Evolutionary conservation across 2,888 invertebrate genomes (phyloP).

Genomic region (Alcis repandata): DNA sequence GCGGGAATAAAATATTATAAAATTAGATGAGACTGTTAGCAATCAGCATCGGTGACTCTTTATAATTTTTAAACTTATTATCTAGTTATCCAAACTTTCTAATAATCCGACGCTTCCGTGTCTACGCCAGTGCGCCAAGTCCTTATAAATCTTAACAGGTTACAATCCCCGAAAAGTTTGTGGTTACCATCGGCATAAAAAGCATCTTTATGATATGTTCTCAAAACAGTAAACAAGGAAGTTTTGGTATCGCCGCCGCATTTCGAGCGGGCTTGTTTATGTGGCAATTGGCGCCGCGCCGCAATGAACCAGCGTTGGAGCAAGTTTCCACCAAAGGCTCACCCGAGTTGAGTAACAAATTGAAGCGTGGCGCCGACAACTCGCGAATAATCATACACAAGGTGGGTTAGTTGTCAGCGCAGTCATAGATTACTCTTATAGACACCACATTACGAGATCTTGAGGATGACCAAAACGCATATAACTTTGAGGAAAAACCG

Average conservation of each 20-base stretch:
- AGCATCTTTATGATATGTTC: slow-evolving; percentile 65
- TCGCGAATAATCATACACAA: slow-evolving; percentile 81
- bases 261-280: slow-evolving; percentile 76
- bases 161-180: neutral
- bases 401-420: slow-evolving; percentile 61
- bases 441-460: neutral
- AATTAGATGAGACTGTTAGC: no score
- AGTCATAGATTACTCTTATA: neutral
- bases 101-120: no score
- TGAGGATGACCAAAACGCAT: no score
- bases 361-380: slow-evolving; percentile 71
- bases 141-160: neutral
- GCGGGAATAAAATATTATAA: no score
- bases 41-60: no score
- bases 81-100: no score
- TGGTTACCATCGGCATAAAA: slow-evolving; percentile 17
- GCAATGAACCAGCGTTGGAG: slow-evolving; percentile 73
- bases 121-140: neutral
- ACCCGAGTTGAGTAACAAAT: slow-evolving; percentile 75
- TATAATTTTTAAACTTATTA: no score
- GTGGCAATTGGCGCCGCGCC: slow-evolving; percentile 74
- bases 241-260: slow-evolving; percentile 71
- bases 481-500: no score
- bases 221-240: slow-evolving; percentile 71
- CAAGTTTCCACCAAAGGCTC: slow-evolving; percentile 74